Evolutionary conservation across 2,888 invertebrate species (phyloP).

Genomic region (Gonocerus acuteangulatus): DNA sequence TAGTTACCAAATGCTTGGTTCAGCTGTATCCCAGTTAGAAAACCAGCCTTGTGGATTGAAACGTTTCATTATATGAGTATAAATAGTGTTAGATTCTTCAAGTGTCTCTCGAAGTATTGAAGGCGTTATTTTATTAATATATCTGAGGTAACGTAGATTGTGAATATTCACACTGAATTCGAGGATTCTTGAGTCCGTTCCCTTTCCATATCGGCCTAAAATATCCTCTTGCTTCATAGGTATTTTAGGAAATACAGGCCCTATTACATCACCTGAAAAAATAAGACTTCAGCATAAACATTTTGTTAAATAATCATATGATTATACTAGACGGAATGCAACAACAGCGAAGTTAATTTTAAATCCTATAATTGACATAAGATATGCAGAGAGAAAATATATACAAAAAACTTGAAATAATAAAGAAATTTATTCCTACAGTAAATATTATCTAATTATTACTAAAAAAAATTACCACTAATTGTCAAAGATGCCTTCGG

Average conservation of each 20-base stretch:
- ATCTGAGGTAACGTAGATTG: conserved; percentile 49
- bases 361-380: no score
- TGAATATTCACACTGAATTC: conserved; percentile 50
- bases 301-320: no score
- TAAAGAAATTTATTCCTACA: no score
- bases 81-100: conserved; percentile 42
- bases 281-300: no score
- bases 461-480: no score
- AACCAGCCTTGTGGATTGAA: conserved; percentile 43
- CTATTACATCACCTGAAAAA: conserved; percentile 48
- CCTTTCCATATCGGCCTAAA: conserved; percentile 46
- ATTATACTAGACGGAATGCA: no score
- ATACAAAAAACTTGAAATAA: no score
- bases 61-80: conserved; percentile 42
- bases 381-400: no score
- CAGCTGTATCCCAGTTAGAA: conserved; percentile 43
- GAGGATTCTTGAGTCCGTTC: conserved; percentile 49
- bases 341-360: no score
- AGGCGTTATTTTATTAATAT: conserved; percentile 47
- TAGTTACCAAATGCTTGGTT: conserved; percentile 45
- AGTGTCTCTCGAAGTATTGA: conserved; percentile 43
- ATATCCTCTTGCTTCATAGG: conserved; percentile 41
- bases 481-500: conserved; percentile 46
- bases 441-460: no score
- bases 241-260: conserved; percentile 45